phyloP scores from a whole-genome alignment of 1,140 invertebrate species.

The Lordiphosa stackelbergi region DNA sequence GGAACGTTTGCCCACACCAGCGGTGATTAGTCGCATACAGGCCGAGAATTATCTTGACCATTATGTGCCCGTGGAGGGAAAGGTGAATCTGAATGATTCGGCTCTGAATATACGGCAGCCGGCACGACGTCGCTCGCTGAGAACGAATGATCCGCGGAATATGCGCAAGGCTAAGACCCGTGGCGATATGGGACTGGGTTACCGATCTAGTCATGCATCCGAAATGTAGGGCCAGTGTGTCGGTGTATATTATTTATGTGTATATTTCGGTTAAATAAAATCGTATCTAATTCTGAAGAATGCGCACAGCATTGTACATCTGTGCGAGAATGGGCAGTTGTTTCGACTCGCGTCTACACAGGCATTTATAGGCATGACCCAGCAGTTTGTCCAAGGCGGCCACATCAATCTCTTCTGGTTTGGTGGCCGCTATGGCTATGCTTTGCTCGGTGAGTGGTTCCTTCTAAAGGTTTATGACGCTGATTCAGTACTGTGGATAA shows the following conservation, averaged over 20 bases:
- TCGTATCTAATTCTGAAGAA: constrained; percentile 52
- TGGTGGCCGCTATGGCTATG: constrained; percentile 55
- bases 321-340: constrained; percentile 58
- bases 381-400: constrained; percentile 51
- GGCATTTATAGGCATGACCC: constrained; percentile 49
- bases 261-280: constrained; percentile 31
- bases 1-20: constrained; percentile 77
- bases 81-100: constrained; percentile 24
- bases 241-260: constrained; percentile 6
- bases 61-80: constrained; percentile 39
- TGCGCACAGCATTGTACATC: constrained; percentile 71
- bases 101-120: constrained; percentile 29
- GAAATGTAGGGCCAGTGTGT: background rate
- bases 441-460: constrained; percentile 32
- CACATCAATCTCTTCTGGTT: constrained; percentile 62
- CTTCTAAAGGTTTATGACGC: constrained; percentile 29
- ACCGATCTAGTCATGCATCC: background rate
- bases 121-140: background rate
- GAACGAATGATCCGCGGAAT: constrained; percentile 3
- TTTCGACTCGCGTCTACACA: constrained; percentile 49
- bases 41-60: constrained; percentile 52
- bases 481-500: constrained; percentile 29
- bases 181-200: constrained; percentile 2
- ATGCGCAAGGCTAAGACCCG: constrained; percentile 10
- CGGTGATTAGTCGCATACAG: constrained; percentile 73